Evolutionary conservation across 1,140 invertebrate species (phyloP).

Genomic region (Paraescarpia echinospica): DNA sequence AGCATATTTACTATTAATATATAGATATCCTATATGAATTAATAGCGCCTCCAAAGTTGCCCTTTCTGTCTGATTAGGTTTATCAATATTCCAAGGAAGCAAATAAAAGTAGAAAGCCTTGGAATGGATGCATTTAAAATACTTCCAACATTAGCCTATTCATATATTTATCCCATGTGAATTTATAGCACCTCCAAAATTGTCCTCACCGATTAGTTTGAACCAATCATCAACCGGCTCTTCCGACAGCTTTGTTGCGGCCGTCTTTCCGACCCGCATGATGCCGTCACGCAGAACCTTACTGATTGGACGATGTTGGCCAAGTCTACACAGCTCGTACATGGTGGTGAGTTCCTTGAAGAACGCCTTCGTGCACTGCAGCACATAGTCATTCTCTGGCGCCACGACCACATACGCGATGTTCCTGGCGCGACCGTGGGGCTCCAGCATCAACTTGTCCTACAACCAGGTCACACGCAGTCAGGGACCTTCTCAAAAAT

Average conservation of each 20-base stretch:
- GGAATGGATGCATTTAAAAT: no score
- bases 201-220: slow-evolving; percentile 62
- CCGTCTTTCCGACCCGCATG: slow-evolving; percentile 76
- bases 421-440: slow-evolving; percentile 88
- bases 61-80: no score
- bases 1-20: no score
- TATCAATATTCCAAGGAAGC: no score
- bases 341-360: slow-evolving; percentile 90
- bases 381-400: slow-evolving; percentile 85
- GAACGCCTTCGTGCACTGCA: slow-evolving; percentile 78
- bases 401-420: slow-evolving; percentile 92
- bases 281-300: slow-evolving; percentile 85
- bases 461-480: slow-evolving; percentile 35
- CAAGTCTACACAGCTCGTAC: slow-evolving; percentile 90
- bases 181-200: no score
- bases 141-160: no score
- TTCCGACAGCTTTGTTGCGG: slow-evolving; percentile 65
- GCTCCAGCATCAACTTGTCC: slow-evolving; percentile 89
- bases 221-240: slow-evolving; percentile 90
- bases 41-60: no score
- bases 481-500: not conserved
- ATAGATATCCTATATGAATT: no score
- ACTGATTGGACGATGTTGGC: slow-evolving; percentile 83
- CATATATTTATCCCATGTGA: no score
- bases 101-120: no score